These are phyloP conservation scores for Ceratoteleas bidentatus DNA, from an alignment of 1,140 invertebrate genomes.

Conservation along the genomic window DNA sequence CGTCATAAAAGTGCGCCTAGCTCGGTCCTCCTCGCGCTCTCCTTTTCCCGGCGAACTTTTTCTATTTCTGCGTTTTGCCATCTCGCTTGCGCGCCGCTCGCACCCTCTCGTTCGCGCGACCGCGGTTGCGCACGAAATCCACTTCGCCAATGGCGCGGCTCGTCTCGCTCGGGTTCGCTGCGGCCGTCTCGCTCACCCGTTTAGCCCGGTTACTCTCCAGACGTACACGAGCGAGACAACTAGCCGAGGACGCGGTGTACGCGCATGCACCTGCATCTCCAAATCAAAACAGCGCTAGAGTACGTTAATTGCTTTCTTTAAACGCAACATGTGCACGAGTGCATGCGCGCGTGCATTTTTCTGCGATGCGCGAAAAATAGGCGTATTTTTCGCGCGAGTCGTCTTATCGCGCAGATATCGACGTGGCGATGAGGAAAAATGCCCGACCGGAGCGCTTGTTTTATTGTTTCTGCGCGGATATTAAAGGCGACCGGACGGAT, in stretches of 20 bases:
- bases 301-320: slow-evolving; percentile 59
- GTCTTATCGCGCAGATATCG: no score
- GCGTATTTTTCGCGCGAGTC: no score
- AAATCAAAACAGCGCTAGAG: no score
- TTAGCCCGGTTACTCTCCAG: slow-evolving; percentile 65
- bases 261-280: slow-evolving; percentile 11
- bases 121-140: not conserved
- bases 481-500: no score
- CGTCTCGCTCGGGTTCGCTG: slow-evolving; percentile 17
- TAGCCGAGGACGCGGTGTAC: slow-evolving; percentile 27
- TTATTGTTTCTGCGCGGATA: no score
- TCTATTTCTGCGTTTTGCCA: no score
- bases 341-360: slow-evolving; percentile 7
- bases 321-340: slow-evolving; percentile 6
- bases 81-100: not conserved
- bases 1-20: no score
- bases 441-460: no score
- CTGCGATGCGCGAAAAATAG: not conserved
- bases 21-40: no score
- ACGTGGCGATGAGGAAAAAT: no score
- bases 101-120: not conserved
- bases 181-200: slow-evolving; percentile 30
- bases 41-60: no score
- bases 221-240: slow-evolving; percentile 26
- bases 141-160: not conserved